These are phyloP conservation scores for Indri indri DNA, from an alignment of 2,113 vertebrate genomes.

Conservation along the genomic window DNA sequence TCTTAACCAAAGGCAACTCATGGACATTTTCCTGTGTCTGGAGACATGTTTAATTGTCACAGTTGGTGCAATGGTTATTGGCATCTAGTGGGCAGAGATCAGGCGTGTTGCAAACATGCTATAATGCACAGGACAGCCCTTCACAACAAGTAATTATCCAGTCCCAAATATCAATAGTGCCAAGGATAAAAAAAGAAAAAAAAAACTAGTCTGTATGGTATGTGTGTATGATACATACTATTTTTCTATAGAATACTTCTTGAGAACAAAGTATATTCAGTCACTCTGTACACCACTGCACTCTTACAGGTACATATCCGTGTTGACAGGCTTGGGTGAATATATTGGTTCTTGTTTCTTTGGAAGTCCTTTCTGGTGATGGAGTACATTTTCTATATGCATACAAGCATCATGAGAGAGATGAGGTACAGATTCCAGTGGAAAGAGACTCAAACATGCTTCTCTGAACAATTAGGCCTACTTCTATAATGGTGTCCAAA, in stretches of 20 bases:
- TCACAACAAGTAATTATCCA: not conserved
- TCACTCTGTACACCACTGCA: not conserved
- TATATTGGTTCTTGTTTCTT: not conserved
- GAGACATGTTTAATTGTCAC: not conserved
- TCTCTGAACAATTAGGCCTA: constrained; percentile 15
- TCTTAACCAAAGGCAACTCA: not conserved
- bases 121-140: not conserved
- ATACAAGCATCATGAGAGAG: not conserved
- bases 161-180: not conserved
- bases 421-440: not conserved
- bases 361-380: not conserved
- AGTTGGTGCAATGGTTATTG: not conserved
- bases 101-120: not conserved
- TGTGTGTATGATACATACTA: not conserved
- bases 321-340: not conserved
- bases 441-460: not conserved
- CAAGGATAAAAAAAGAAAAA: not conserved
- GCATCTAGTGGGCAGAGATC: not conserved
- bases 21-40: not conserved
- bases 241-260: not conserved
- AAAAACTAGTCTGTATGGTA: not conserved
- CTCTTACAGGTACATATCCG: not conserved
- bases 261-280: not conserved
- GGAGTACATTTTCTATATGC: not conserved
- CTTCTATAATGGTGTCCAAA: constrained; percentile 9